Evolutionary conservation across 1,140 invertebrate genomes (phyloP).

Genomic region (Brachionus rubens): DNA sequence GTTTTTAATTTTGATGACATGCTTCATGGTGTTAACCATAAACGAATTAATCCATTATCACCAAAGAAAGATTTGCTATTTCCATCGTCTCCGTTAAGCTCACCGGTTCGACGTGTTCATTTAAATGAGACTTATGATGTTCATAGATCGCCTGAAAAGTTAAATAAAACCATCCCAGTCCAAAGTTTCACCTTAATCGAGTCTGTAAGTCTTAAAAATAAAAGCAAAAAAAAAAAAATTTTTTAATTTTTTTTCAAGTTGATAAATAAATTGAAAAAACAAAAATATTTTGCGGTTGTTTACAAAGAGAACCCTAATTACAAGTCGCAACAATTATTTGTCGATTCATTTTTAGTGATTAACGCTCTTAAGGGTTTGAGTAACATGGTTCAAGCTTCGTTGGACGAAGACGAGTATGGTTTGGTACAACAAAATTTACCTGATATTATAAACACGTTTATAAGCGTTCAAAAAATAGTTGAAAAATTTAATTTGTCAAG

Average conservation of each 20-base stretch:
- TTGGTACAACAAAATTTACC: constrained; percentile 45
- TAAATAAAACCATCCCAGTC: neutral
- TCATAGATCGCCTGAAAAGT: neutral
- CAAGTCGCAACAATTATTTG: constrained; percentile 18
- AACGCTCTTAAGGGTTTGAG: constrained; percentile 30
- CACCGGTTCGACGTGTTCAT: neutral
- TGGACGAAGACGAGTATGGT: constrained; percentile 39
- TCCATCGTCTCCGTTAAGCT: neutral
- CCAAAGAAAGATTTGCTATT: neutral
- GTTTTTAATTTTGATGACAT: constrained; percentile 11
- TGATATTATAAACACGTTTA: constrained; percentile 23
- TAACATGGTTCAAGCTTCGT: constrained; percentile 13
- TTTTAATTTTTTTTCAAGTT: neutral
- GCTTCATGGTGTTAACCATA: neutral
- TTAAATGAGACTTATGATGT: constrained; percentile 20
- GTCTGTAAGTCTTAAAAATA: neutral
- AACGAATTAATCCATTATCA: neutral
- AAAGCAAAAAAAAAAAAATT: neutral
- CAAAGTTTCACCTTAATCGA: neutral
- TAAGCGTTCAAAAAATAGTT: constrained; percentile 15
- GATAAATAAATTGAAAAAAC: constrained; percentile 13
- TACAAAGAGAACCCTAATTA: constrained; percentile 33
- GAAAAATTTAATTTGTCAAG: constrained; percentile 20
- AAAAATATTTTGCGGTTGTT: constrained; percentile 29
- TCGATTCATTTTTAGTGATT: constrained; percentile 33